Percentiles rank a stretch among this genome's conserved stretches.
phyloP scores from a whole-genome alignment of 2,888 invertebrate species.

The Ligdia adustata region DNA sequence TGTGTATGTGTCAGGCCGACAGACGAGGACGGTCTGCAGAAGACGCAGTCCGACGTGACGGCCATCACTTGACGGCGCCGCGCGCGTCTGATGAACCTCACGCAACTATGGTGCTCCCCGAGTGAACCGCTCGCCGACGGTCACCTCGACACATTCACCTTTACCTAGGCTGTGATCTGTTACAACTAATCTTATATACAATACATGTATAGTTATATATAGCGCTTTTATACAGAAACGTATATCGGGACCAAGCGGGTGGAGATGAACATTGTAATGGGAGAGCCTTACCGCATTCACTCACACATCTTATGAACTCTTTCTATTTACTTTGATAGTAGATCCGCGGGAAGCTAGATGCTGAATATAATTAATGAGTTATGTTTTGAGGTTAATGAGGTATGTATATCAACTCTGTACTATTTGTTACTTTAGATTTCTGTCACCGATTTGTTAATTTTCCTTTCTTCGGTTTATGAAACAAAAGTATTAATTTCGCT shows the following conservation, averaged over 20 bases:
- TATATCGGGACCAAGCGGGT: conserved; percentile 64
- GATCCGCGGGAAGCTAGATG: conserved; percentile 33
- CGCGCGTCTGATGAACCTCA: conserved; percentile 21
- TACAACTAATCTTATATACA: conserved; percentile 60
- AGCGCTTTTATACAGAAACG: conserved; percentile 44
- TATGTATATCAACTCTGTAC: too few species aligned
- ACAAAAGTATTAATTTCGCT: too few species aligned
- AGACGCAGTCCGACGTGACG: conserved; percentile 63
- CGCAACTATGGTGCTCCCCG: conserved; percentile 31
- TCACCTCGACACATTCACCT: conserved; percentile 56
- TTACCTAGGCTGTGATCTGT: conserved; percentile 81
- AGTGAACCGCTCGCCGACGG: conserved; percentile 29
- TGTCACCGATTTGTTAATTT: conserved; percentile 3
- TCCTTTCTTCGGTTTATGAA: too few species aligned
- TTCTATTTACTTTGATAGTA: not conserved
- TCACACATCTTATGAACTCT: too few species aligned
- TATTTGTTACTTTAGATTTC: too few species aligned
- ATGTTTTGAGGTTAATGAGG: too few species aligned
- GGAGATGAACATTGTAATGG: conserved; percentile 26
- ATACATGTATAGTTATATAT: conserved; percentile 36
- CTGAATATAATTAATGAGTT: conserved; percentile 40
- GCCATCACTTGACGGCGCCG: conserved; percentile 69
- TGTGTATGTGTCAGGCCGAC: conserved; percentile 54
- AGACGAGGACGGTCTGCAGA: conserved; percentile 72
- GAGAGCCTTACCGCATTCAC: too few species aligned